A percentile compares a stretch with the other conserved stretches of the same genome.
phyloP scores from a whole-genome alignment of 2,113 vertebrate genomes.

The Gymnarchus niloticus region DNA sequence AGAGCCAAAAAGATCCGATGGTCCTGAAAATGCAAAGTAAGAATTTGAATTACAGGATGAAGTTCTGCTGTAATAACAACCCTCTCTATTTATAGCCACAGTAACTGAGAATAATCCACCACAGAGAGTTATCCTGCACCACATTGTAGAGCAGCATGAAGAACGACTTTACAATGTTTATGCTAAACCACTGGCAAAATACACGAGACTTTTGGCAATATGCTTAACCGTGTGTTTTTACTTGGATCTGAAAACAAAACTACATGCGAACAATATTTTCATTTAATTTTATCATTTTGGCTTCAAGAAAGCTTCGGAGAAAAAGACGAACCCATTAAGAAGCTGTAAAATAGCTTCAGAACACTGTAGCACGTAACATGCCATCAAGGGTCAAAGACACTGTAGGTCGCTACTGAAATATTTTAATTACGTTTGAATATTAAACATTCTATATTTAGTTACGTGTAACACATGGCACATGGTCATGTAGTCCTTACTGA shows the following conservation, averaged over 20 bases:
- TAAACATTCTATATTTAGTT: too few relatives aligned
- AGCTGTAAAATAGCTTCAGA: neutral
- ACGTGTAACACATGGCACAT: neutral
- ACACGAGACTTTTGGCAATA: constrained; percentile 2
- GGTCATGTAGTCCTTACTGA: neutral
- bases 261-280: constrained; percentile 7
- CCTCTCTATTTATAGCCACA: neutral
- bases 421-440: too few relatives aligned
- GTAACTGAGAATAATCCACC: neutral
- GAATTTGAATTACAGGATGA: neutral
- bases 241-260: neutral
- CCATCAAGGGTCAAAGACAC: too few relatives aligned
- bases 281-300: neutral
- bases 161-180: neutral
- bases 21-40: neutral
- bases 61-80: constrained; percentile 3
- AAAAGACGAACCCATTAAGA: neutral
- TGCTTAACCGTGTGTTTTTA: neutral
- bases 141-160: neutral
- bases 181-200: neutral
- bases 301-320: neutral
- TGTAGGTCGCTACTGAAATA: too few relatives aligned
- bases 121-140: neutral
- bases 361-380: too few relatives aligned
- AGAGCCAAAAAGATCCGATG: neutral